Base-by-base conservation (phyloP, 2,797 vertebrate species). In the Tenualosa thibaudeaui region DNA sequence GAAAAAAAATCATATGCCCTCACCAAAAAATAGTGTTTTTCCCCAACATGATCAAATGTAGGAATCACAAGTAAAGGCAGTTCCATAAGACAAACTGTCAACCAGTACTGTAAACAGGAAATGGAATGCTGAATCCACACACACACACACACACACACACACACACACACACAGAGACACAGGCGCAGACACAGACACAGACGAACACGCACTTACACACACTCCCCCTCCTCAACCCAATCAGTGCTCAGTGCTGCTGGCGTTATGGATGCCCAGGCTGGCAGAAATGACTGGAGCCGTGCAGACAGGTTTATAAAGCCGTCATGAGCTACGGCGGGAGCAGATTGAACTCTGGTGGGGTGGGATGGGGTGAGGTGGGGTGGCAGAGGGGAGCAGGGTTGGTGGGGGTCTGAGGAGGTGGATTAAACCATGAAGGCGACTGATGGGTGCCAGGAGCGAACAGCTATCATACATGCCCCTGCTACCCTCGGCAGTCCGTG, bases 251-350 rank as follows among this genome's bases (percentile, higher is more conserved):
- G 81, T 54, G 22, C 22, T 78, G 54, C 10, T 26, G 81, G 54
- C 49, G 75, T 89, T 86, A 81, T n/a, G 54, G 24, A 82, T 65
- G 84, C 5, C 49, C 85, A 83, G 87, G 60, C 56, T 60, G 22
- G n/a, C 83, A 86, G 85, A 86, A 90, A 90, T 87, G 83, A 88
- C 83, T 88, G 78, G 82, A 89, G 78, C 83, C 71, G 43, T 84
- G 85, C 82, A 86, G 87, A 89, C 89, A 89, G 87, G 86, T 92
- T 93, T 84, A 92, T 92, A 87, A 92, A 94, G 91, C 92, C 91
- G 88, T 93, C 92, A 91, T 87, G 86, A 85, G 89, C 88, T 54
- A 85, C 85, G 75, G 60, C 0, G 65, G 89, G 86, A 89, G 89
- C 75, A 86, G 86, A 90, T 85, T 75, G 87, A 89, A 86, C 87